phyloP scores from a whole-genome alignment of 2,113 vertebrate species.

The Henicopernis longicauda region DNA sequence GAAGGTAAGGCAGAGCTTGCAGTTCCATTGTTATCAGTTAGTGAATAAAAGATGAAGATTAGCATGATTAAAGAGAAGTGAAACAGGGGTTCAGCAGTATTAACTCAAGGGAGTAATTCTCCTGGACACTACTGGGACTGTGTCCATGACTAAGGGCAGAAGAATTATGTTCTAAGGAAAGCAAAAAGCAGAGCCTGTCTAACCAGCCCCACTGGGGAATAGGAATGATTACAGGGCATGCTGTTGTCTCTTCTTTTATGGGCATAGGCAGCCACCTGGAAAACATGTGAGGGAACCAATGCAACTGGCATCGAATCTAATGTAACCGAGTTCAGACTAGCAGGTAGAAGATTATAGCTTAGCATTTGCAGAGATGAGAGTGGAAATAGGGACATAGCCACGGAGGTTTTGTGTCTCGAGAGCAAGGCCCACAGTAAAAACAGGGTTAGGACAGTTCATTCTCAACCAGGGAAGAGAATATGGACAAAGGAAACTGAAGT shows the following conservation, averaged over 20 bases:
- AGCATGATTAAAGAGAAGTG: constrained; percentile 35
- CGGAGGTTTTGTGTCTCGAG: neutral
- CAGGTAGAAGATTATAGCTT: neutral
- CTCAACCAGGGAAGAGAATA: neutral
- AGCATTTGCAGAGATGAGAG: neutral
- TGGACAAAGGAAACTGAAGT: neutral
- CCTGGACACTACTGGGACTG: constrained; percentile 10
- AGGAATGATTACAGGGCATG: neutral
- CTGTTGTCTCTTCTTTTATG: neutral
- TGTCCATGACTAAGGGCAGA: constrained; percentile 6
- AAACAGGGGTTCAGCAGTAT: neutral
- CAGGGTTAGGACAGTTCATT: neutral
- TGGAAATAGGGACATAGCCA: neutral
- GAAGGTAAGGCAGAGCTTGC: constrained; percentile 9
- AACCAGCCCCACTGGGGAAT: neutral
- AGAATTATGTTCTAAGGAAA: constrained; percentile 24
- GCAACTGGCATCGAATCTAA: neutral
- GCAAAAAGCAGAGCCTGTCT: constrained; percentile 2
- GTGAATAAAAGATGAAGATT: constrained; percentile 63
- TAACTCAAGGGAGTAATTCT: constrained; percentile 32
- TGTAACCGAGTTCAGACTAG: neutral
- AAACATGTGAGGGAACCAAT: neutral
- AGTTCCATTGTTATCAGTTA: constrained; percentile 15
- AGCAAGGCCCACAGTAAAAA: neutral
- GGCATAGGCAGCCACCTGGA: neutral